Conservation (phyloP, 2,113 vertebrate genomes). For the Thymallus thymallus region DNA sequence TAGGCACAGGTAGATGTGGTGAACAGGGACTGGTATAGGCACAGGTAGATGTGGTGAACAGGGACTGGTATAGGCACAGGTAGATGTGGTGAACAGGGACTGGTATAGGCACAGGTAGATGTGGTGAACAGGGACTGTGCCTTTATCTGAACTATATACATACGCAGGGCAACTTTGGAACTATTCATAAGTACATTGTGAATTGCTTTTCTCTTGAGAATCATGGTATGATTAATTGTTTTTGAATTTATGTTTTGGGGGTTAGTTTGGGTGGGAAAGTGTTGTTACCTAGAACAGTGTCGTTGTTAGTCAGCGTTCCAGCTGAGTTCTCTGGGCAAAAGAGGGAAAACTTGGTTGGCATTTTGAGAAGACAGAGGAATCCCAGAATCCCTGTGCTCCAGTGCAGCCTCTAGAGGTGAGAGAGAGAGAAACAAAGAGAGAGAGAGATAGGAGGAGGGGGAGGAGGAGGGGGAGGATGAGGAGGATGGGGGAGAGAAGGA, state of each 20-base stretch:
- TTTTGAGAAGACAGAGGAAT: conserved; percentile 34
- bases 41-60: neutral
- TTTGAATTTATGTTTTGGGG: conserved; percentile 24
- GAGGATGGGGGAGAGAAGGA: too few species aligned
- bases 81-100: neutral
- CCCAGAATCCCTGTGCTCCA: conserved; percentile 25
- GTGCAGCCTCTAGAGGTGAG: conserved; percentile 22
- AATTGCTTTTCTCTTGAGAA: neutral
- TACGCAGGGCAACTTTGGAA: neutral
- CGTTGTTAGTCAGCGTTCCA: conserved; percentile 11
- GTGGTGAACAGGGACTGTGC: neutral
- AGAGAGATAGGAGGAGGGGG: conserved; percentile 4
- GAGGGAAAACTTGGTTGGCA: conserved; percentile 35
- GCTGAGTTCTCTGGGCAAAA: neutral
- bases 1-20: too few species aligned
- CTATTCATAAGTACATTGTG: neutral
- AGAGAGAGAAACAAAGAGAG: neutral
- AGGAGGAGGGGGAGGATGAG: conserved; percentile 21
- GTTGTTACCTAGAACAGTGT: too few species aligned
- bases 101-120: too few species aligned
- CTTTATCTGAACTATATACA: neutral
- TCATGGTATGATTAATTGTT: neutral
- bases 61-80: too few species aligned
- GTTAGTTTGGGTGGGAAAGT: too few species aligned
- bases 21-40: neutral